Percentiles rank a stretch among this genome's conserved stretches.
Evolutionary conservation across 1,140 invertebrate species (phyloP).

Genomic region (Bilobella aurantiaca): DNA sequence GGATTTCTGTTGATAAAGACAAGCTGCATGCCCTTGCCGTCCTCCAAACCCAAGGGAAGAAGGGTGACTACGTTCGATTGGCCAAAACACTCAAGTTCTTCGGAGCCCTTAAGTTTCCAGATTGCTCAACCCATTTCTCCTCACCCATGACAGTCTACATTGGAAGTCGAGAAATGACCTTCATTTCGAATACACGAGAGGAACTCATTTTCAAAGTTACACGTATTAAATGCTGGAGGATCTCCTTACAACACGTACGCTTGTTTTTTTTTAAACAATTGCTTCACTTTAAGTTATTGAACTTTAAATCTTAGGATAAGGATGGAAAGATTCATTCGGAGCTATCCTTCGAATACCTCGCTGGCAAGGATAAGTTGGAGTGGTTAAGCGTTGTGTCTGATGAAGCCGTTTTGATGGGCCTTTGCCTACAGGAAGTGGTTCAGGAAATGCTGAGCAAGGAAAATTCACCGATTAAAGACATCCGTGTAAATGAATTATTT

Average conservation of each 20-base stretch:
- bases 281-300: background rate
- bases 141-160: constrained; percentile 56
- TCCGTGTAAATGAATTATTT: constrained; percentile 39
- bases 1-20: constrained; percentile 64
- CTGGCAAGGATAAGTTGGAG: constrained; percentile 78
- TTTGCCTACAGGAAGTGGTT: constrained; percentile 87
- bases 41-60: constrained; percentile 62
- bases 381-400: constrained; percentile 85
- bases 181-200: constrained; percentile 47
- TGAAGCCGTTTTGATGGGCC: constrained; percentile 87
- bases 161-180: constrained; percentile 66
- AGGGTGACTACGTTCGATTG: constrained; percentile 76
- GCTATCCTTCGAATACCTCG: constrained; percentile 89
- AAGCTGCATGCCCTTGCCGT: constrained; percentile 55
- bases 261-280: too few relatives aligned
- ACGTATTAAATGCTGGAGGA: constrained; percentile 89
- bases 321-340: constrained; percentile 44
- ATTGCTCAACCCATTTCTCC: constrained; percentile 68
- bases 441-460: constrained; percentile 57
- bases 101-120: constrained; percentile 71
- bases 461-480: constrained; percentile 14
- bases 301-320: constrained; percentile 11
- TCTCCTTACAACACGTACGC: constrained; percentile 69
- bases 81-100: constrained; percentile 74
- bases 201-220: constrained; percentile 86